Evolutionary conservation across 2,797 vertebrate species (phyloP).

Genomic region (Balearica regulorum): DNA sequence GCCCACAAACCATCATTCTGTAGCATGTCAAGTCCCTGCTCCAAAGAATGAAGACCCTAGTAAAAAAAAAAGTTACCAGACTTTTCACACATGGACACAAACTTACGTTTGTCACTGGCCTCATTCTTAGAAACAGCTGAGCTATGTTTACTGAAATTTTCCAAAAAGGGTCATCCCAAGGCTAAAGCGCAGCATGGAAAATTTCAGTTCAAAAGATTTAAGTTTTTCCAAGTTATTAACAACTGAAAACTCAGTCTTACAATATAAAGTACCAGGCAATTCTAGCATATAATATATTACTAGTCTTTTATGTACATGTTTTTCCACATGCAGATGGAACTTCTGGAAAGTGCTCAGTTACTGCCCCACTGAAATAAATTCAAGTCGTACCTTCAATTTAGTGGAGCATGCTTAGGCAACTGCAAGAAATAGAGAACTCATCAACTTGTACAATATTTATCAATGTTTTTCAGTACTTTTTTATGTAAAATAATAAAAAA

Average conservation of each 20-base stretch:
- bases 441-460: neutral
- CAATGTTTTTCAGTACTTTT: neutral
- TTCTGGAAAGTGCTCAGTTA: neutral
- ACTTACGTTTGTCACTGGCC: neutral
- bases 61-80: neutral
- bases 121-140: constrained; percentile 3
- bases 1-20: neutral
- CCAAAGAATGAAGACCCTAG: neutral
- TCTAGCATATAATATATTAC: neutral
- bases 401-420: neutral
- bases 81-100: neutral
- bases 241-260: neutral
- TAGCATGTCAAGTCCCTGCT: neutral
- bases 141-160: neutral
- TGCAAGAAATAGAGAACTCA: neutral
- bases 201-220: neutral
- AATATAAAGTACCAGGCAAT: neutral
- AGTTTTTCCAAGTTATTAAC: neutral
- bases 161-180: neutral
- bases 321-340: neutral
- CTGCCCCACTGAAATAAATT: neutral
- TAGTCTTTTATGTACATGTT: neutral
- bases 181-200: neutral
- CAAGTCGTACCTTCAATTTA: neutral
- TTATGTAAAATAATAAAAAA: neutral